Evolutionary conservation across 2,888 invertebrate species (phyloP).

Genomic region (Pyrgus malvae): DNA sequence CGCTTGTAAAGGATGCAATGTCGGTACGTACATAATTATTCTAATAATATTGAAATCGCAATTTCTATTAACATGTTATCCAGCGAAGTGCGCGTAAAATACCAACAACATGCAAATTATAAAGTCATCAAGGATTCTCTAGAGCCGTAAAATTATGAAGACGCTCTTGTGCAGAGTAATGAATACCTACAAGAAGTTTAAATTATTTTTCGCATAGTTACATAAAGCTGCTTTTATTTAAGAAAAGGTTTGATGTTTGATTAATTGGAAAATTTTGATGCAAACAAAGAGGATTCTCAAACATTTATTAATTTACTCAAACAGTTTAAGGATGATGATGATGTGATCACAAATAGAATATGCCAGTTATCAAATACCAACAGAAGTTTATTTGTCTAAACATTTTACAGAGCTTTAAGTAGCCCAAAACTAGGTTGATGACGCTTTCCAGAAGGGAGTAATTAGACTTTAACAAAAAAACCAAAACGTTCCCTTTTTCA

Average conservation of each 20-base stretch:
- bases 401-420: too few relatives aligned
- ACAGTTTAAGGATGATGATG: background rate
- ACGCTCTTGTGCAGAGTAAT: background rate
- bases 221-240: slow-evolving; percentile 2
- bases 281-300: too few relatives aligned
- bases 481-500: slow-evolving; percentile 8
- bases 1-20: too few relatives aligned
- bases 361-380: too few relatives aligned
- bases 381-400: too few relatives aligned
- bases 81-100: background rate
- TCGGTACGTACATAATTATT: too few relatives aligned
- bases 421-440: slow-evolving; percentile 11
- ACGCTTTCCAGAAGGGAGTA: slow-evolving; percentile 1
- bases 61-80: slow-evolving; percentile 3
- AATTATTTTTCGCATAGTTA: background rate
- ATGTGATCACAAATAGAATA: too few relatives aligned
- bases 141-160: background rate
- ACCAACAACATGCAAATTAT: slow-evolving; percentile 9
- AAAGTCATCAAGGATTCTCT: slow-evolving; percentile 5
- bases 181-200: background rate
- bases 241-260: slow-evolving; percentile 15
- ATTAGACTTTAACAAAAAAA: slow-evolving; percentile 14
- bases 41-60: background rate
- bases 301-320: too few relatives aligned
- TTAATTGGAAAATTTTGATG: background rate